Conservation (phyloP, 2,888 invertebrate genomes). For the Synanthedon formicaeformis region DNA sequence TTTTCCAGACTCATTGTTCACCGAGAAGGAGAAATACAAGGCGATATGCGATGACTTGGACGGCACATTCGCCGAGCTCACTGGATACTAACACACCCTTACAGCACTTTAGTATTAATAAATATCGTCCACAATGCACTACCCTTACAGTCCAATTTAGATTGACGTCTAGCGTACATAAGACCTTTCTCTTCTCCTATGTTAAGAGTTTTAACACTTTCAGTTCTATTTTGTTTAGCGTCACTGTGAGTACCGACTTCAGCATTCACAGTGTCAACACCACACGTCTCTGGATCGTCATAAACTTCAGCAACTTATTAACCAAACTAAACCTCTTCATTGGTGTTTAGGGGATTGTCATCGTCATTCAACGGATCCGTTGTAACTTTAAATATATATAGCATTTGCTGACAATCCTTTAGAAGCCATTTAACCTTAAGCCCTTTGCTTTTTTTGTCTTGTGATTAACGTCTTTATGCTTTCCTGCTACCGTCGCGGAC, state of each 20-base stretch:
- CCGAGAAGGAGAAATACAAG: conserved; percentile 95
- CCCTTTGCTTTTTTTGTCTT: conserved; percentile 43
- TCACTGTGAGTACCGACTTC: background rate
- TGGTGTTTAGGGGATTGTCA: conserved; percentile 35
- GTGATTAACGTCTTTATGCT: conserved; percentile 63
- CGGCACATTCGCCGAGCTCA: conserved; percentile 96
- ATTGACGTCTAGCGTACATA: conserved; percentile 7
- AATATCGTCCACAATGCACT: conserved; percentile 32
- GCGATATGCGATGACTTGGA: conserved; percentile 97
- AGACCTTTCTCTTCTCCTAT: background rate
- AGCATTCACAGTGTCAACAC: conserved; percentile 1
- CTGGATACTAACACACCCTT: conserved; percentile 85
- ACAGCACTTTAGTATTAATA: conserved; percentile 47
- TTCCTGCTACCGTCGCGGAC: conserved; percentile 61
- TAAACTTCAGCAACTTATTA: conserved; percentile 24
- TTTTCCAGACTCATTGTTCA: conserved; percentile 85
- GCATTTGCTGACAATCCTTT: conserved; percentile 29
- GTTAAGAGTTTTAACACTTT: background rate
- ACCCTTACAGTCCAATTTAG: conserved; percentile 29
- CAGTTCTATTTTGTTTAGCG: background rate
- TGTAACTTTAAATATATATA: conserved; percentile 10
- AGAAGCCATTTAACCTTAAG: conserved; percentile 24
- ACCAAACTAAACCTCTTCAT: conserved; percentile 27
- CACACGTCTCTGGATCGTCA: conserved; percentile 6
- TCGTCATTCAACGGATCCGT: conserved; percentile 8